Evolutionary conservation across 2,888 invertebrate genomes (phyloP), one percentile per base, ranked within the genome.

Genomic region (Campaea margaritaria): DNA sequence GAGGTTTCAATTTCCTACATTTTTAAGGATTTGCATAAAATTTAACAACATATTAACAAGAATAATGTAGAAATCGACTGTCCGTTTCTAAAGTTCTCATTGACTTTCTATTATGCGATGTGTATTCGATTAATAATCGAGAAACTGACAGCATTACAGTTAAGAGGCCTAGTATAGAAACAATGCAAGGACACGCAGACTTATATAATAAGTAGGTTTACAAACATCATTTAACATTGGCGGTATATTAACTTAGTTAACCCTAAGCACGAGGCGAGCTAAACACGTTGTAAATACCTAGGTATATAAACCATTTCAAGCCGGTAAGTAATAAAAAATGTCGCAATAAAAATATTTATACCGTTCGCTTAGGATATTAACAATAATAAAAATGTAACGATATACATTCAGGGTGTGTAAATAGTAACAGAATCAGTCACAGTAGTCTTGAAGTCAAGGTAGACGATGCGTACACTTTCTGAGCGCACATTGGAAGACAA

Each of bases 401-500:
- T 69, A 72, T 61, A 71, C 68, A 73, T 74, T 64, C 51, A 58
- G 34, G 49, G 49, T 51, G 54, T 54, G 54, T 54, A 60, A 63
- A 56, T 53, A 53, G 21, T 67, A 36, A 75, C 62, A 74, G 69
- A 71, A 73, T 78, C 76, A 78, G 76, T 77, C 76, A 72, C 73
- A 73, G 59, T 71, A 54, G 64, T 73, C 70, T 68, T 69, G 64
- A 65, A 31, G 48, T 46, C 44, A 64, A 72, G 69, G 73, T 64
- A 72, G 68, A 69, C 62, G 62, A 63, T 9, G 61, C 65, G 65
- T 65, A 62, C 64, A 64, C 63, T 66, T 70, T 66, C 67, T 71
- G 76, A 73, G 77, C 72, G 73, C 75, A 78, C 78, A 65, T 78
- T 86, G 89, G 88, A 91, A 90, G 89, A 90, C 89, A 74, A 38